phyloP scores from a whole-genome alignment of 2,797 vertebrate species.

The Martes flavigula region DNA sequence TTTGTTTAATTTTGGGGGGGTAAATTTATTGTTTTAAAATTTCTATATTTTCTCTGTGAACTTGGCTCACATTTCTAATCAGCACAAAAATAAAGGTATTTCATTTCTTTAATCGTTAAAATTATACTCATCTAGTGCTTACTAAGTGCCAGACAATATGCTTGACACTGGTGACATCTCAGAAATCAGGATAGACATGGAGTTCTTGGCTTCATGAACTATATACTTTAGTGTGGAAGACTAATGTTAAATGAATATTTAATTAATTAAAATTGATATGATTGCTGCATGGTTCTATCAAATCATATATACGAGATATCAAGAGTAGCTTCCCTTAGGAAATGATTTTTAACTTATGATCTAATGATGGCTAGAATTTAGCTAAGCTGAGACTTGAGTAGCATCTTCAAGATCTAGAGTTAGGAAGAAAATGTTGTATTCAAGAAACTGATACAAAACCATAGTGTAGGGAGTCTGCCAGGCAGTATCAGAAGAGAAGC shows the following conservation, averaged over 20 bases:
- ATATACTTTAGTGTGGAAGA: neutral
- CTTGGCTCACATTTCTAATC: neutral
- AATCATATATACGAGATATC: neutral
- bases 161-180: neutral
- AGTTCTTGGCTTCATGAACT: neutral
- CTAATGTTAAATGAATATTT: neutral
- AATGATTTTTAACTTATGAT: neutral
- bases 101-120: neutral
- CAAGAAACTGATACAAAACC: neutral
- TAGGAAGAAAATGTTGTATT: neutral
- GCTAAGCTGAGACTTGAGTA: neutral
- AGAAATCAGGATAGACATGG: neutral
- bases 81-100: neutral
- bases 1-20: neutral
- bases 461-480: neutral
- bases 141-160: neutral
- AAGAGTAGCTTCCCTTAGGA: neutral
- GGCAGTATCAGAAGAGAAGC: neutral
- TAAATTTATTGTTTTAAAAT: neutral
- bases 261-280: neutral
- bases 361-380: neutral
- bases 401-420: neutral
- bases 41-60: neutral
- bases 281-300: neutral
- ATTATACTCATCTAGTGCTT: neutral